Evolutionary conservation across 2,113 vertebrate species (phyloP).

Genomic region (Dipodomys ordii): DNA sequence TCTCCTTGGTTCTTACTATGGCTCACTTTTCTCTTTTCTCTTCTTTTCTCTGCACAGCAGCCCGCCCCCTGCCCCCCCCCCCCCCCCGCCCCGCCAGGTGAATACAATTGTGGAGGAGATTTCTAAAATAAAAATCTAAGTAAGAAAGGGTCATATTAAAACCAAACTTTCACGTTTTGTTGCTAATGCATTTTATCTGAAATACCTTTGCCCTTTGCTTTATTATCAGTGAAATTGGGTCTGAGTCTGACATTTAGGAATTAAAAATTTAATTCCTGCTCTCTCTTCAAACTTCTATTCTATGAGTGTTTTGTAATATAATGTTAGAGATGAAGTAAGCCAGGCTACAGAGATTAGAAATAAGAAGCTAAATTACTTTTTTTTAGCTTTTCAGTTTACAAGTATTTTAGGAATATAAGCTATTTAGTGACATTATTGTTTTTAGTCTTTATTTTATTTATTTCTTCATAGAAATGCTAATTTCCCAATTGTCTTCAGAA

Average conservation of each 20-base stretch:
- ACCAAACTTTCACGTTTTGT: neutral
- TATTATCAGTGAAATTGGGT: neutral
- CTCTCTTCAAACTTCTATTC: neutral
- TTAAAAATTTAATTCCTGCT: neutral
- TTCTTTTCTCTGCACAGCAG: too few relatives aligned
- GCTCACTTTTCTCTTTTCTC: too few relatives aligned
- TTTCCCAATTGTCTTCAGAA: neutral
- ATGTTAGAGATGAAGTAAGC: neutral
- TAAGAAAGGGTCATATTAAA: neutral
- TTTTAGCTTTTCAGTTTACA: neutral
- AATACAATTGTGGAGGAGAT: neutral
- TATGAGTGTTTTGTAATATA: neutral
- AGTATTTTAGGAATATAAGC: neutral
- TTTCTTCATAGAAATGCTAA: neutral
- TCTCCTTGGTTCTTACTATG: too few relatives aligned
- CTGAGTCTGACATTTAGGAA: neutral
- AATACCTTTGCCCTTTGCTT: slow-evolving; percentile 15
- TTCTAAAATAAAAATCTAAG: neutral
- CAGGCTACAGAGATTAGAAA: neutral
- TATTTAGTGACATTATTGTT: neutral
- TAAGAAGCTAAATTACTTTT: neutral
- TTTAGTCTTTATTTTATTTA: neutral
- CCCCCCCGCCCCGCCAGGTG: neutral
- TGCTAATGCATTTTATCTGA: neutral
- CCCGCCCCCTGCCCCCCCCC: too few relatives aligned